phyloP scores from a whole-genome alignment of 2,888 invertebrate genomes.

The Andricus quercusramuli region DNA sequence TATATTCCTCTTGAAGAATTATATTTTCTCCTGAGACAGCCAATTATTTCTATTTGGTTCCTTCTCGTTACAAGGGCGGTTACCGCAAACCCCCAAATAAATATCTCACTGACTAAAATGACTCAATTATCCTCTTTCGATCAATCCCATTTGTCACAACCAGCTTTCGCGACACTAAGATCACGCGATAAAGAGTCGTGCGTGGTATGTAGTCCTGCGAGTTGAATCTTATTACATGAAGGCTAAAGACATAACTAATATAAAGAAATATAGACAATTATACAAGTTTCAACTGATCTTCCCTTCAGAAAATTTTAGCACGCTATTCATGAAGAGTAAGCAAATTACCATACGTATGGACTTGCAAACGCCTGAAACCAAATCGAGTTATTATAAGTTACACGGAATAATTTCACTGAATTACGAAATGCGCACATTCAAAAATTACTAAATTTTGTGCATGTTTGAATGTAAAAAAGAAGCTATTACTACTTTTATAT shows the following conservation, averaged over 20 bases:
- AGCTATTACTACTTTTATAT: too few species aligned
- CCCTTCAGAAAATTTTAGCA: background rate
- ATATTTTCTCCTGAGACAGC: background rate
- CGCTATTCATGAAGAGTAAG: background rate
- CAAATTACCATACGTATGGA: slow-evolving; percentile 22
- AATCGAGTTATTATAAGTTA: slow-evolving; percentile 4
- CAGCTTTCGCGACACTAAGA: slow-evolving; percentile 28
- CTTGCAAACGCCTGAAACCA: background rate
- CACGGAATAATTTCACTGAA: background rate
- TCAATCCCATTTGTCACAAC: slow-evolving; percentile 16
- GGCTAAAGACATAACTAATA: background rate
- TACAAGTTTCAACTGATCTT: background rate
- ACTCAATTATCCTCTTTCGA: slow-evolving; percentile 15
- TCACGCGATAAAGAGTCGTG: slow-evolving; percentile 9
- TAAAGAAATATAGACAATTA: background rate
- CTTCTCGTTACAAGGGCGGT: background rate
- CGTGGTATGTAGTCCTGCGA: background rate
- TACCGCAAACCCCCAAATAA: background rate
- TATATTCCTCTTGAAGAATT: background rate
- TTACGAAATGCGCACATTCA: too few species aligned
- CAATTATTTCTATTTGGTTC: background rate
- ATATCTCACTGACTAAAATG: slow-evolving; percentile 8
- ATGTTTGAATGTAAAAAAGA: background rate
- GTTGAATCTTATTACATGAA: background rate
- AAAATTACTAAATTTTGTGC: background rate